These are phyloP conservation scores for Mastomys coucha DNA, from an alignment of 2,113 vertebrate species.

Conservation along the genomic window DNA sequence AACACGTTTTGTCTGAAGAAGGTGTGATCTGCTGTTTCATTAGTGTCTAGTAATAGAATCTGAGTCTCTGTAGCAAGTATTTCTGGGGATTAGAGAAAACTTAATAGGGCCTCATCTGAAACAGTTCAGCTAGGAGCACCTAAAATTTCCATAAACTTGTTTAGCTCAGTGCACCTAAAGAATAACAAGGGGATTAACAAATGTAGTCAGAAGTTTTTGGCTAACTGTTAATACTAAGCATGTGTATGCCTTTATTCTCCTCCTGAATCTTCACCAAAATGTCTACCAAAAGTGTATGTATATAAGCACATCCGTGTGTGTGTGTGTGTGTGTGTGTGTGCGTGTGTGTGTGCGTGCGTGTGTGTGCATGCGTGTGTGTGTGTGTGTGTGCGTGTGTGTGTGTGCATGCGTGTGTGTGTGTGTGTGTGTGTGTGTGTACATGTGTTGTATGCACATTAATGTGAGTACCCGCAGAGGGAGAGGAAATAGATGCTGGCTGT, in stretches of 20 bases:
- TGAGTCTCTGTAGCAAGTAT: background rate
- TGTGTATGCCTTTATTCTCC: background rate
- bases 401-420: background rate
- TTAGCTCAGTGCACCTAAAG: background rate
- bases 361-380: too few species aligned
- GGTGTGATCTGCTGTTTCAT: background rate
- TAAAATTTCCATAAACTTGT: background rate
- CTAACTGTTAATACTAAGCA: background rate
- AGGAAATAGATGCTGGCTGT: background rate
- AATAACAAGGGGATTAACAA: background rate
- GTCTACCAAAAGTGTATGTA: background rate
- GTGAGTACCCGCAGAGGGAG: background rate
- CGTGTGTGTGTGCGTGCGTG: background rate
- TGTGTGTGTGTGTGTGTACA: background rate
- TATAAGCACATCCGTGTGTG: background rate
- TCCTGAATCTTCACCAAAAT: slow-evolving; percentile 35
- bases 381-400: background rate
- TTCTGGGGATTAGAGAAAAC: slow-evolving; percentile 1
- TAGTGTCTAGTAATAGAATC: slow-evolving; percentile 37
- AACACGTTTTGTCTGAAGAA: slow-evolving; percentile 40
- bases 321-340: background rate
- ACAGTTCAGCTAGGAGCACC: background rate
- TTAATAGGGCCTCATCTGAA: background rate
- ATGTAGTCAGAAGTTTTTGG: background rate
- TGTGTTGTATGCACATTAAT: background rate